Evolutionary conservation across 1,140 invertebrate species (phyloP).

Genomic region (Conus betulinus): DNA sequence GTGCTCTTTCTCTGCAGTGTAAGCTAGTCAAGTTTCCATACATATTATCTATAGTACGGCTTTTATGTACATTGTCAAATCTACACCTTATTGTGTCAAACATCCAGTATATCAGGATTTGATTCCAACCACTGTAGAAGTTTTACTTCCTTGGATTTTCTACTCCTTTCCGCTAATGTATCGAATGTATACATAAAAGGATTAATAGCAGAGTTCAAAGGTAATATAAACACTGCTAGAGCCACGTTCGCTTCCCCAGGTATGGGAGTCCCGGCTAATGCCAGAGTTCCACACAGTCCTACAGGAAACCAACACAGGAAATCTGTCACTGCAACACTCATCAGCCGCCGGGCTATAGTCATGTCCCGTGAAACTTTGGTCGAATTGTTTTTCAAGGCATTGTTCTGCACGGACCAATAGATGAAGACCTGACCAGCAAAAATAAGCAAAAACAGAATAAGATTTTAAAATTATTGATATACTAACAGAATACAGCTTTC

Average conservation of each 20-base stretch:
- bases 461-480: neutral
- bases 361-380: too few relatives aligned
- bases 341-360: neutral
- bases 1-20: too few relatives aligned
- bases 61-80: too few relatives aligned
- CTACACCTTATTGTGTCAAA: too few relatives aligned
- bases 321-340: neutral
- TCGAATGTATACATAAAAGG: constrained; percentile 13
- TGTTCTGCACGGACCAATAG: neutral
- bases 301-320: neutral
- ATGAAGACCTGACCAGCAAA: neutral
- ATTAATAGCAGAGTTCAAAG: neutral
- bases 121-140: too few relatives aligned
- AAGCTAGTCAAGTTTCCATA: too few relatives aligned
- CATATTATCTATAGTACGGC: too few relatives aligned
- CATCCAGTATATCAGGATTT: too few relatives aligned
- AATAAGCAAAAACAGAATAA: neutral
- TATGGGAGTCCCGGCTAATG: neutral
- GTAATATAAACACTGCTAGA: neutral
- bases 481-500: neutral
- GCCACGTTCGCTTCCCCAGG: constrained; percentile 8
- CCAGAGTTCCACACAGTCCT: neutral
- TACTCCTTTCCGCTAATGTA: neutral
- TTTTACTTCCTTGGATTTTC: too few relatives aligned
- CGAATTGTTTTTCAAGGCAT: neutral